phyloP scores from a whole-genome alignment of 2,113 vertebrate genomes.

The Macheiramphus alcinus region DNA sequence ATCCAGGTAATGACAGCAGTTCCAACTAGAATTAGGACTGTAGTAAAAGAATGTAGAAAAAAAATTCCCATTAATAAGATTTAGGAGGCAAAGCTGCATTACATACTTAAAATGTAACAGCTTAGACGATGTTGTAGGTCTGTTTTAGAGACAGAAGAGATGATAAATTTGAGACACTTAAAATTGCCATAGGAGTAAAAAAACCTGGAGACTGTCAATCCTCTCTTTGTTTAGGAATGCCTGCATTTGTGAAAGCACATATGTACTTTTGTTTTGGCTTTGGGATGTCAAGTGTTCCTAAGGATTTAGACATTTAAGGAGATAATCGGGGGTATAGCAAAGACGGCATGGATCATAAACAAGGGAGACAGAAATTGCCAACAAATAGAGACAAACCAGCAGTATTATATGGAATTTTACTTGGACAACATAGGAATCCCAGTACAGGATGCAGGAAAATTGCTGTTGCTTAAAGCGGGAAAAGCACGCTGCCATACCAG shows the following conservation, averaged over 20 bases:
- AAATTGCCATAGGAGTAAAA: background rate
- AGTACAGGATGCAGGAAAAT: background rate
- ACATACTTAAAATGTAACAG: background rate
- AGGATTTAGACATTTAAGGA: background rate
- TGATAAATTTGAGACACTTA: background rate
- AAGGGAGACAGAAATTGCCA: background rate
- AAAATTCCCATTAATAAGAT: background rate
- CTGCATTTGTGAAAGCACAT: background rate
- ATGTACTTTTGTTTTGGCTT: background rate
- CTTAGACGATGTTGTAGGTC: background rate
- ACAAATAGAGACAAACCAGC: background rate
- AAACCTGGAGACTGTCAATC: background rate
- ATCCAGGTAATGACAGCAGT: background rate
- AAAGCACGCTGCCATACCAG: background rate
- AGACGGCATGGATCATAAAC: background rate
- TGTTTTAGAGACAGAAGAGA: background rate
- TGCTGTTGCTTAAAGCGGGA: background rate
- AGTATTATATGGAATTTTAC: background rate
- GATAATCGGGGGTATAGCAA: background rate
- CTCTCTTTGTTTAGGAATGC: background rate
- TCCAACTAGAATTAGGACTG: background rate
- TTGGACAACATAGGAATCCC: background rate
- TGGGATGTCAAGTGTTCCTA: background rate
- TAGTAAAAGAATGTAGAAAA: background rate
- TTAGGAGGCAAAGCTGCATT: background rate